Evolutionary conservation across 2,113 vertebrate species (phyloP), one percentile per base, ranked within the genome.

Genomic region (Triplophysa rosa): DNA sequence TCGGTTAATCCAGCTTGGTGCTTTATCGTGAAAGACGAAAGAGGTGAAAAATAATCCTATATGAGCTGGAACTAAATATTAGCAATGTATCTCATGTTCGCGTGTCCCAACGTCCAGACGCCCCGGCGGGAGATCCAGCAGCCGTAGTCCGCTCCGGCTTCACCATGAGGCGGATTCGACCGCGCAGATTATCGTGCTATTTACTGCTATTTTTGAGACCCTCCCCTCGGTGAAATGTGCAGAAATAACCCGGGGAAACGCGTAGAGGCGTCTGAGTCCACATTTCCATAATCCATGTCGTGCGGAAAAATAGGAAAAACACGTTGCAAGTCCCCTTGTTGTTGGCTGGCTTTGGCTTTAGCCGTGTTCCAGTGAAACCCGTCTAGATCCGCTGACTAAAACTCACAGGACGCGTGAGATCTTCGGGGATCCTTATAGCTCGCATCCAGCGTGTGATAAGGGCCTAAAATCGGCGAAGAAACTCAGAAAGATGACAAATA

Each of bases 211-310:
- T 78, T 45, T 8, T 45, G n/a, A 40, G 23, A 8, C 67, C 63
- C 70, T 11, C 21, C 58, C 37, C 33, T 74, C 23, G 40, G 23
- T 21, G 70, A 64, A 11, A 79, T 64, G 67, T 72, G 17, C 16
- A 69, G 37, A 59, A 75, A 77, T 61, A 74, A 83, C 2, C 68
- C 63, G 68, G 73, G 77, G 82, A 80, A 63, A 64, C 86, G 87
- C 84, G 81, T 47, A 54, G 72, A 78, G 78, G 78, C 77, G 87
- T 80, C 82, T 82, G 85, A 87, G 84, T 90, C 90, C 86, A 87
- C 89, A 91, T 91, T 90, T 88, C 90, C 90, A 78, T 80, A 9
- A 90, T 91, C 91, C 91, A 93, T 93, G 77, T 85, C 90, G 86
- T 80, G 56, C 70, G 77, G 80, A 80, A 59, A 80, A 66, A 45